Evolutionary conservation across 2,797 vertebrate species (phyloP).

Genomic region (Scomberomorus guttatus): DNA sequence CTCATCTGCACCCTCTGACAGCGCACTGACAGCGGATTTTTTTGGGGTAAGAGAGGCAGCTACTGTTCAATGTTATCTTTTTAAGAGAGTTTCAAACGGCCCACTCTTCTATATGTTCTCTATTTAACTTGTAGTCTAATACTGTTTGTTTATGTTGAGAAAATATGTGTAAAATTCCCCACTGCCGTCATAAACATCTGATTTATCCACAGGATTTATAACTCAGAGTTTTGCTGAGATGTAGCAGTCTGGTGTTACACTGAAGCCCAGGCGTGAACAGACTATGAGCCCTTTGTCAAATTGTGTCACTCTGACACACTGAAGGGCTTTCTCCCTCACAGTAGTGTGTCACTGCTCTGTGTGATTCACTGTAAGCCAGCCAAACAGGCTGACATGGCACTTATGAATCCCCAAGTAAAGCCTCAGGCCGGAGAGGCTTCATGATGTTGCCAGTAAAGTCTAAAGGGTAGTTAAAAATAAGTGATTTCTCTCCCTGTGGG

Average conservation of each 20-base stretch:
- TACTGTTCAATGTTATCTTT: background rate
- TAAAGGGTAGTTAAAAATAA: constrained; percentile 57
- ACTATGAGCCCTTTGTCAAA: constrained; percentile 67
- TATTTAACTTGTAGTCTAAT: background rate
- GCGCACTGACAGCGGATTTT: constrained; percentile 43
- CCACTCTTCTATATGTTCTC: background rate
- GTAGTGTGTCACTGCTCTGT: constrained; percentile 66
- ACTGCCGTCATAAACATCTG: background rate
- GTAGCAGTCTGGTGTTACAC: background rate
- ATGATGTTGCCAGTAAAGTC: constrained; percentile 54
- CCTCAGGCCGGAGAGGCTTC: constrained; percentile 40
- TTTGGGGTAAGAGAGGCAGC: constrained; percentile 53
- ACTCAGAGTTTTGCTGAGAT: constrained; percentile 23
- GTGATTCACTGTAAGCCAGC: constrained; percentile 86
- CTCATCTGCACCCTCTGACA: constrained; percentile 18
- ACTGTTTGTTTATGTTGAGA: background rate
- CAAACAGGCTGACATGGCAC: constrained; percentile 77
- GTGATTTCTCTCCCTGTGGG: constrained; percentile 22
- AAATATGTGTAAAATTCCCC: background rate
- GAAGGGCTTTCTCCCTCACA: constrained; percentile 55
- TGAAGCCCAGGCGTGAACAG: constrained; percentile 35
- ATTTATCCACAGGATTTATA: background rate
- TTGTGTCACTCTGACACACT: constrained; percentile 40
- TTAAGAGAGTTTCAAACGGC: background rate
- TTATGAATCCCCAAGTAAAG: constrained; percentile 68